A percentile compares a stretch with the other conserved stretches of the same genome.
Evolutionary conservation across 2,113 vertebrate genomes (phyloP).

Genomic region (Dasyornis broadbenti): DNA sequence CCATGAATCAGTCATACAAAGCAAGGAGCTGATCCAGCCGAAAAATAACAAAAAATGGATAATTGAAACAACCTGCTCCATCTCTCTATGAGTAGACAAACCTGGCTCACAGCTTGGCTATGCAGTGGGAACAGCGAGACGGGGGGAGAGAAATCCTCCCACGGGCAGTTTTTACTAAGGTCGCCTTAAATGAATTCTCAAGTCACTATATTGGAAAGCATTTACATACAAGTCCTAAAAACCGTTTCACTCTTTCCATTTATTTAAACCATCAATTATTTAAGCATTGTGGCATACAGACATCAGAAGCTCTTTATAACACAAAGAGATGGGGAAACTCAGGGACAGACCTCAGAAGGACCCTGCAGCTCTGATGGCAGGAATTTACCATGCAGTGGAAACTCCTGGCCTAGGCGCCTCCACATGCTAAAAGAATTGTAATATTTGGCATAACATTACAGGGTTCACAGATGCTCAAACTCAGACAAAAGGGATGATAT

Average conservation of each 20-base stretch:
- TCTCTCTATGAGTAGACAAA: background rate
- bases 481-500: background rate
- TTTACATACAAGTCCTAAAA: background rate
- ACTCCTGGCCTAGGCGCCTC: background rate
- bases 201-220: background rate
- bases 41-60: background rate
- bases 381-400: background rate
- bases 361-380: background rate
- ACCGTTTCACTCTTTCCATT: background rate
- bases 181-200: background rate
- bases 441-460: background rate
- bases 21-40: background rate
- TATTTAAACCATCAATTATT: background rate
- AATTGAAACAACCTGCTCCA: background rate
- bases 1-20: background rate
- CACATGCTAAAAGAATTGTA: background rate
- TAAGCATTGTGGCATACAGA: background rate
- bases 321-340: background rate
- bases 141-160: background rate
- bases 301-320: background rate
- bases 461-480: background rate
- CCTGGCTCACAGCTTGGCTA: background rate
- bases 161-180: fast-evolving
- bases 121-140: background rate
- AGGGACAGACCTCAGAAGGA: background rate